Evolutionary conservation across 2,888 invertebrate species (phyloP).

Genomic region (Amiota mariae): DNA sequence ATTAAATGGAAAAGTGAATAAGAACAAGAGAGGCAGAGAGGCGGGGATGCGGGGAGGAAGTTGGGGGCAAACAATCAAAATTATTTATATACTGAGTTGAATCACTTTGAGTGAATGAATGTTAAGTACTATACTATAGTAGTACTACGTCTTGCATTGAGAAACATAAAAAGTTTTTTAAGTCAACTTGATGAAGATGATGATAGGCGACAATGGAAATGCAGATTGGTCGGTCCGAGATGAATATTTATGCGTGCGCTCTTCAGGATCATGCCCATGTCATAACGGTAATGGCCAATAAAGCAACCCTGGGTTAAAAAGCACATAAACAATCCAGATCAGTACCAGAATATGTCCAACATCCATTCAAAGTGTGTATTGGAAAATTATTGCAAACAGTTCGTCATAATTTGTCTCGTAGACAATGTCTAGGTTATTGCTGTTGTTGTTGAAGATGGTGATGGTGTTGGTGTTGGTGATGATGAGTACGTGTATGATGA

Average conservation of each 20-base stretch:
- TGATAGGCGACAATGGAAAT: background rate
- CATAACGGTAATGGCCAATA: slow-evolving; percentile 41
- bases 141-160: too few relatives aligned
- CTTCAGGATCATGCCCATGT: slow-evolving; percentile 26
- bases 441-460: background rate
- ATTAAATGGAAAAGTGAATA: too few relatives aligned
- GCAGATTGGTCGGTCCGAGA: background rate
- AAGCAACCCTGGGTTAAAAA: slow-evolving; percentile 53
- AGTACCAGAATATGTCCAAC: background rate
- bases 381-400: slow-evolving; percentile 51
- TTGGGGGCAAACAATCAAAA: background rate
- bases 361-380: background rate
- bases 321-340: slow-evolving; percentile 48
- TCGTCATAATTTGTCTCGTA: slow-evolving; percentile 59
- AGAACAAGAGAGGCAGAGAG: too few relatives aligned
- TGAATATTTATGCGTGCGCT: slow-evolving; percentile 20
- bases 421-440: background rate
- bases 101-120: too few relatives aligned
- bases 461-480: background rate
- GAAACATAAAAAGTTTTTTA: too few relatives aligned
- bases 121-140: too few relatives aligned
- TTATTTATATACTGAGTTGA: background rate
- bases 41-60: too few relatives aligned
- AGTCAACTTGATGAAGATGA: background rate
- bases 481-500: too few relatives aligned